phyloP scores from a whole-genome alignment of 2,888 invertebrate species.

The Dione vanillae region DNA sequence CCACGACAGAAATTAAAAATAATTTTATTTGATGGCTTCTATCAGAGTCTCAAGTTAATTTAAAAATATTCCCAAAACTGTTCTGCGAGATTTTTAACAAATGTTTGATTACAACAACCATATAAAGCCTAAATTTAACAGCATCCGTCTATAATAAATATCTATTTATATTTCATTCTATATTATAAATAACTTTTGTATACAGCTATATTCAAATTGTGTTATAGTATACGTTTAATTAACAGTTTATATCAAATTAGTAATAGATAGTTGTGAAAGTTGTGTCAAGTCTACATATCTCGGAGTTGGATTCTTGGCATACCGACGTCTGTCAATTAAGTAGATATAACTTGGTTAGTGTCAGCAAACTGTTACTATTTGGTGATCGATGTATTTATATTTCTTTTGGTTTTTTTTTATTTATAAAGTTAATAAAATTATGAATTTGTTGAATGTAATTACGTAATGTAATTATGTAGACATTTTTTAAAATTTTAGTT shows the following conservation, averaged over 20 bases:
- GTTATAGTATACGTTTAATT: slow-evolving; percentile 19
- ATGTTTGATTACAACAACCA: too few species aligned
- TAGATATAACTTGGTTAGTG: slow-evolving; percentile 1
- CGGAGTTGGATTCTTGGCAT: slow-evolving; percentile 7
- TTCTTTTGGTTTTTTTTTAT: neutral
- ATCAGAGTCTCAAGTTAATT: too few species aligned
- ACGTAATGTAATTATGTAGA: too few species aligned
- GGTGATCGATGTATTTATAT: neutral
- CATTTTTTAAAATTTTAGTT: too few species aligned
- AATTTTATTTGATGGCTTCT: too few species aligned
- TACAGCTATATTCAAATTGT: neutral
- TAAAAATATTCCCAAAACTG: too few species aligned
- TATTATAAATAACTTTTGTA: neutral
- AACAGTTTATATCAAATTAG: slow-evolving; percentile 18
- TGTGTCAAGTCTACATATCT: slow-evolving; percentile 23
- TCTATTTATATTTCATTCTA: neutral
- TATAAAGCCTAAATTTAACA: too few species aligned
- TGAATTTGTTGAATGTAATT: too few species aligned
- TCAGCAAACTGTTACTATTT: neutral
- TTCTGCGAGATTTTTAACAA: too few species aligned
- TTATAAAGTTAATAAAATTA: neutral
- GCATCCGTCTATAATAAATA: too few species aligned
- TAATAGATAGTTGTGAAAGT: slow-evolving; percentile 26
- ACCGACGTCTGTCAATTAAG: neutral
- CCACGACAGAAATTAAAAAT: too few species aligned